These are phyloP conservation scores for Metopia argyrocephala DNA, from an alignment of 2,888 invertebrate genomes.

Conservation along the genomic window DNA sequence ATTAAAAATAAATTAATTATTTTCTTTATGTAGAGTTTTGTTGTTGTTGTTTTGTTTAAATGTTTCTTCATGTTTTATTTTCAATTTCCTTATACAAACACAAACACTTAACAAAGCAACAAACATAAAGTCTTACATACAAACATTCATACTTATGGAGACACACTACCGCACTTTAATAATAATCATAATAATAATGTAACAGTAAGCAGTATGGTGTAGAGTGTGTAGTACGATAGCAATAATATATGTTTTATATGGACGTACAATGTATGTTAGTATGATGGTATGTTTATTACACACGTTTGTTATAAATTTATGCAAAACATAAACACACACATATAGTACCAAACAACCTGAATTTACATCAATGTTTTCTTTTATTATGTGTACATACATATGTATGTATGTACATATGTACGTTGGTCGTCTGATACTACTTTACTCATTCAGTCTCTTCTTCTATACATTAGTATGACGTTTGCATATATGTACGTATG, in stretches of 20 bases:
- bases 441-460: background rate
- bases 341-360: background rate
- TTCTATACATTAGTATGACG: too few relatives aligned
- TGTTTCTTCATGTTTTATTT: slow-evolving; percentile 46
- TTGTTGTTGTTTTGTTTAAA: slow-evolving; percentile 23
- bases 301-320: background rate
- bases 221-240: background rate
- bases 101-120: slow-evolving; percentile 16
- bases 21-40: background rate
- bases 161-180: slow-evolving; percentile 30
- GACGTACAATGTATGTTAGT: background rate
- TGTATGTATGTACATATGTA: background rate
- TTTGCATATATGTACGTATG: too few relatives aligned
- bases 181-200: slow-evolving; percentile 21
- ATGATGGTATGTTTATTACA: background rate
- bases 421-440: background rate
- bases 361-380: background rate
- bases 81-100: slow-evolving; percentile 48
- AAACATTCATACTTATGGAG: background rate
- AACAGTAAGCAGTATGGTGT: background rate
- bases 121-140: slow-evolving; percentile 5
- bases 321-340: background rate
- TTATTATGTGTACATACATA: background rate
- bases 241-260: background rate
- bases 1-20: slow-evolving; percentile 1